Percentiles rank a stretch among this genome's conserved stretches.
Conservation (phyloP, 2,888 invertebrate genomes). For the Oscheius sp. region DNA sequence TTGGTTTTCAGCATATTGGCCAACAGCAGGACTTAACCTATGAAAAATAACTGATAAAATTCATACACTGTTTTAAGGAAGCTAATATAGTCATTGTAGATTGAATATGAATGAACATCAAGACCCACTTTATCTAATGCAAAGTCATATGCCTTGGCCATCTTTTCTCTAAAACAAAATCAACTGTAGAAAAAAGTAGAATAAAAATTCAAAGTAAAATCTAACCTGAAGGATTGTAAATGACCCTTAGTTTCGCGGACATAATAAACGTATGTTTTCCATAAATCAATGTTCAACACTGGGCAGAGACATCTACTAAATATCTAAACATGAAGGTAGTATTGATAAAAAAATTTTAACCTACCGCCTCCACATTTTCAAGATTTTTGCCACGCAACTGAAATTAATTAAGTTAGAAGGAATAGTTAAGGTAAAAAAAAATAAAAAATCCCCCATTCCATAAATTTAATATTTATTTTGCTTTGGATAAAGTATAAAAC, state of each 20-base stretch:
- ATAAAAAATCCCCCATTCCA: neutral
- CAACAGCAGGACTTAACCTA: conserved; percentile 83
- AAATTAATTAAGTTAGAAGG: conserved; percentile 72
- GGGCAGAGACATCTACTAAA: conserved; percentile 97
- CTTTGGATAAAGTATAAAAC: neutral
- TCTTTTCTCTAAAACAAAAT: conserved; percentile 83
- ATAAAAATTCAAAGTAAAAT: neutral
- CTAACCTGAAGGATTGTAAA: conserved; percentile 85
- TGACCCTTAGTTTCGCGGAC: conserved; percentile 96
- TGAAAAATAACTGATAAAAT: too few species aligned
- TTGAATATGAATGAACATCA: conserved; percentile 93
- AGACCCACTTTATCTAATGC: conserved; percentile 98
- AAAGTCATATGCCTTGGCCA: conserved; percentile 99
- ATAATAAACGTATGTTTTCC: conserved; percentile 96
- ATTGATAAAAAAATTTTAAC: neutral
- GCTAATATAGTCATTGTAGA: conserved; percentile 97
- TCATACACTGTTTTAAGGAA: conserved; percentile 79
- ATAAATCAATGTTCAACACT: conserved; percentile 97
- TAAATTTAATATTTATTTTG: conserved; percentile 18
- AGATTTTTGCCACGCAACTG: conserved; percentile 96
- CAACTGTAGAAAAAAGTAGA: neutral
- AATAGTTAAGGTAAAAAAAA: conserved; percentile 4
- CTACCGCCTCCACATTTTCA: conserved; percentile 95
- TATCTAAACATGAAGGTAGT: conserved; percentile 76
- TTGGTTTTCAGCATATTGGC: conserved; percentile 99